Evolutionary conservation across 2,113 vertebrate genomes (phyloP), one percentile per base, ranked within the genome.

Genomic region (Chloropsis hardwickii): DNA sequence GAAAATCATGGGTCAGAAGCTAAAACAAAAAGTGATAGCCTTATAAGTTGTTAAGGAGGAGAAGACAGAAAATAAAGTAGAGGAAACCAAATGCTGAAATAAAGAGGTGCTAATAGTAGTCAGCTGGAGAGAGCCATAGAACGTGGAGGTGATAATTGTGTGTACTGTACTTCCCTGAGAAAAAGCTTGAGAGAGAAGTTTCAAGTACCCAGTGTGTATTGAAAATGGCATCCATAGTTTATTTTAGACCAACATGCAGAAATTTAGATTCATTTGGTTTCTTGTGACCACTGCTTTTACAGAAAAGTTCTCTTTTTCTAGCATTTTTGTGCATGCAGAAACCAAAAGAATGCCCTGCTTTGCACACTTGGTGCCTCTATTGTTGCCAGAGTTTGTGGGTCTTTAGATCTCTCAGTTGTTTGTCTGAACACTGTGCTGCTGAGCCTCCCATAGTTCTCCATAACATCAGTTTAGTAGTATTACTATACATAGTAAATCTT

Each of bases 91-190:
- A 91, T 88, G 76, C 51, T 65, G 53, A 92, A 97, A 92, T 96
- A 83, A 94, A 73, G 86, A 95, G 54, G 94, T 94, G 93, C 84
- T 97, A 93, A 96, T 94, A 91, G 86, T 80, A 97, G 78, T 96
- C 86, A 90, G 86, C 86, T 96, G 94, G 86, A 82, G 60, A 83
- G 67, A 88, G 53, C 27, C 71, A 27, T 31, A 87, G 88, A 92
- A 91, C 1, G 1, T 29, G 27, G 69, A 94, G 74, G 86, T 96
- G 94, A 88, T 95, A 96, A 95, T 95, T 96, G 66, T 62, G 37
- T 84, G 66, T 80, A 33, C 67, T 81, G 40, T 91, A 80, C 33
- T 81, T 89, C 73, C 62, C 83, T 95, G 73, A 91, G 81, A 78
- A 83, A 57, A 88, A 94, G 40, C 83, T 91, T 85, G 80, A 79